Percentiles rank a stretch among this genome's conserved stretches.
Evolutionary conservation across 2,113 vertebrate genomes (phyloP).

Genomic region (Melanotaenia duboulayi): DNA sequence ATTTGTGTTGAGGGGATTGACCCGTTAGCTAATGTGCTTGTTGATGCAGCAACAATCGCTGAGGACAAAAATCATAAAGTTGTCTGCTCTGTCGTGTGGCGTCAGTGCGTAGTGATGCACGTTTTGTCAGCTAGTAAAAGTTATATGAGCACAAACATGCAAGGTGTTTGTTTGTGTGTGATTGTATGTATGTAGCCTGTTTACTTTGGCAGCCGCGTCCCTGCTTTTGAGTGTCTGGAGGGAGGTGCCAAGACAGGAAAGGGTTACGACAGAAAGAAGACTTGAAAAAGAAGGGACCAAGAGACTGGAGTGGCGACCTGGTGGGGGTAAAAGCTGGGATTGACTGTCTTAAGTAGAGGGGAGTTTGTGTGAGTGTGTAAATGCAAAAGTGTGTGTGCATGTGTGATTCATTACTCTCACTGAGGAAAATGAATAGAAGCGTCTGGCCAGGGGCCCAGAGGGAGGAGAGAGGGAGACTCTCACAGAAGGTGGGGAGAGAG

Average conservation of each 20-base stretch:
- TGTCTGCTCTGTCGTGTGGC: background rate
- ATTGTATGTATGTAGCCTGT: conserved; percentile 60
- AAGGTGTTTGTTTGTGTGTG: conserved; percentile 54
- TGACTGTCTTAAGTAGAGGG: conserved; percentile 79
- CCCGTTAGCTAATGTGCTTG: background rate
- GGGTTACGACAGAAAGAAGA: conserved; percentile 47
- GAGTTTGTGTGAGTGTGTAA: conserved; percentile 73
- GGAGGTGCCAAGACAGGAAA: conserved; percentile 56
- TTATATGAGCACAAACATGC: conserved; percentile 50
- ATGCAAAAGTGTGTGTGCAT: conserved; percentile 74
- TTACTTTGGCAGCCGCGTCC: conserved; percentile 71
- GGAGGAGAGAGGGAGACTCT: conserved; percentile 51
- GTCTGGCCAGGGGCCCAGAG: conserved; percentile 74
- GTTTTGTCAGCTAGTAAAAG: conserved; percentile 34
- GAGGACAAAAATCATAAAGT: conserved; percentile 2
- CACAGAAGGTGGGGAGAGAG: conserved; percentile 43
- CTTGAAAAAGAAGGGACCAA: conserved; percentile 53
- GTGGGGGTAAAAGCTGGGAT: conserved; percentile 73
- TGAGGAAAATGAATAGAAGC: conserved; percentile 80
- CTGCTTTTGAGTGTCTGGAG: conserved; percentile 66
- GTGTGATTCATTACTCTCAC: conserved; percentile 81
- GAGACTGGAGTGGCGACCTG: conserved; percentile 65
- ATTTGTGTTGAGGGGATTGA: background rate
- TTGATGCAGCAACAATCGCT: background rate
- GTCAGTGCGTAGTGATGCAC: conserved; percentile 15